Conservation (phyloP, 2,797 vertebrate species). For the Oceanodroma leucorhoa region DNA sequence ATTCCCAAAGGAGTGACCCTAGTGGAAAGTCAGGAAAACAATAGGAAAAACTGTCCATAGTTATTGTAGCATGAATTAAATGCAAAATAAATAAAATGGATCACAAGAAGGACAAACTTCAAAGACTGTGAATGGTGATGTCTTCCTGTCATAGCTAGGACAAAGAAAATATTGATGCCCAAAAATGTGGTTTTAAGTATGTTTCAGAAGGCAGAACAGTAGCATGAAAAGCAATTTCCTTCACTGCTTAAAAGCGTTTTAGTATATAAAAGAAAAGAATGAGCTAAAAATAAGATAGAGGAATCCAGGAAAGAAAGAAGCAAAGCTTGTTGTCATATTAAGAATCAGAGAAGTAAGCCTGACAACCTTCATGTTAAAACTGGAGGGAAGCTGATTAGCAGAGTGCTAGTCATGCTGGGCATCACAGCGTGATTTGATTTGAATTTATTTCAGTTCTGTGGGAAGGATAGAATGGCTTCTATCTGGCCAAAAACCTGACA, state of each 20-base stretch:
- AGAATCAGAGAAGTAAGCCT: background rate
- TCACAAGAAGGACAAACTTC: background rate
- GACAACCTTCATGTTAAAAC: background rate
- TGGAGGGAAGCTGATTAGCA: background rate
- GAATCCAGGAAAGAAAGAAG: slow-evolving; percentile 10
- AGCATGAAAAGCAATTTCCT: background rate
- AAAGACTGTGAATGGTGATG: background rate
- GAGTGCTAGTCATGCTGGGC: background rate
- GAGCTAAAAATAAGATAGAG: slow-evolving; percentile 15
- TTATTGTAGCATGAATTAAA: background rate
- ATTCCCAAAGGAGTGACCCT: background rate
- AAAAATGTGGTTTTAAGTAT: background rate
- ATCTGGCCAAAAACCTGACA: background rate
- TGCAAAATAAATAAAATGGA: slow-evolving; percentile 4
- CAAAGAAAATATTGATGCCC: background rate
- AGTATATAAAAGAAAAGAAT: background rate
- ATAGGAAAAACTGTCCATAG: background rate
- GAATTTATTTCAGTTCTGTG: slow-evolving; percentile 12
- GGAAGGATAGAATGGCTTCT: background rate
- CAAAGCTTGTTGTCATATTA: background rate
- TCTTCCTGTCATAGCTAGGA: background rate
- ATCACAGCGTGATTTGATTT: background rate
- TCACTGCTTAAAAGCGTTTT: background rate
- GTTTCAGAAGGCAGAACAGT: background rate
- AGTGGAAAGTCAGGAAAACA: background rate